Base-by-base conservation (phyloP, 2,888 invertebrate species). In the Tyria jacobaeae region DNA sequence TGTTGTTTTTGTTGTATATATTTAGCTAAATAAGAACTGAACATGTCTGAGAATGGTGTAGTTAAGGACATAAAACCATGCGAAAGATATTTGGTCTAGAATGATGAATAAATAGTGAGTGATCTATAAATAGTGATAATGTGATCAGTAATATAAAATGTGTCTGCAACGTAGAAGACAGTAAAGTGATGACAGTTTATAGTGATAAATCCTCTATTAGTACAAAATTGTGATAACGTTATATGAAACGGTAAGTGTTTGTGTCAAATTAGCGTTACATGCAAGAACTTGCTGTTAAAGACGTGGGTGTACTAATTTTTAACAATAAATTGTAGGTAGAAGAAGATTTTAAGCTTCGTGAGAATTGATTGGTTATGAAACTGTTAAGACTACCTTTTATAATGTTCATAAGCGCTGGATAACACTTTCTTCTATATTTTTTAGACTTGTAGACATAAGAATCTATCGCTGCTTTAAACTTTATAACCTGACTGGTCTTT, bases 131-230 rank as follows among this genome's bases (percentile, higher is more conserved):
- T 35, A 35, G 10, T 35, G 35, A 35, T 35, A 12, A 35, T 35
- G 35, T 3, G 14, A 25, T 17, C n/a, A 17, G 14, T 9, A 17
- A 9, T 50, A 17, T 34, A 25, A 54, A 35, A 27, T 39, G 52
- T 41, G 9, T 3, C 17, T 12, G n/a, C 21, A 41, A 39, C 14
- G 37, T 34, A 53, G 41, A 50, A 44, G 53, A 27, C 51, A 59
- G 57, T 72, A 64, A 72, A 72, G 73, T 41, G 12, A 54, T 65
- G 66, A 57, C 57, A 62, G 44, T 63, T 63, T 62, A 65, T 65
- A 62, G 57, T 66, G 60, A 68, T 71, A 69, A 62, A 52, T 3
- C 44, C 48, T 59, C 17, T 57, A 31, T 47, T 64, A 54, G 71
- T 72, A 39, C 64, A 31, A 66, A 68, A 74, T 51, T 39, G n/a